Conservation (phyloP, 2,888 invertebrate genomes). For the Ariolimax columbianus region DNA sequence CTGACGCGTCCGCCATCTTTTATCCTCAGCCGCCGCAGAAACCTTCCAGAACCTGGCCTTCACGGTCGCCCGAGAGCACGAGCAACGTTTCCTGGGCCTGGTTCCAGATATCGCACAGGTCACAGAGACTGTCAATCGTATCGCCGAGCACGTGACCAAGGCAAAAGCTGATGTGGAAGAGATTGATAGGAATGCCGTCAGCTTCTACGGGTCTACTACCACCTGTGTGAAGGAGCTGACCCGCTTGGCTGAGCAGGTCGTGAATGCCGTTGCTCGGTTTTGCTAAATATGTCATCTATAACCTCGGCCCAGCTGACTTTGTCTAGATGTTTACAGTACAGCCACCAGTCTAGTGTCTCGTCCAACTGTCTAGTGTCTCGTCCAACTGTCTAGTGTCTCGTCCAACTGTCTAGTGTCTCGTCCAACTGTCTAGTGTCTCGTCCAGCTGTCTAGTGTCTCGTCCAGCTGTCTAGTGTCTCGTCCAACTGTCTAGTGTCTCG, state of each 20-base stretch:
- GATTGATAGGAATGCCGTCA: neutral
- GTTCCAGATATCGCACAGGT: neutral
- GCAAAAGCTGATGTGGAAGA: neutral
- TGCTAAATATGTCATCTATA: too few species aligned
- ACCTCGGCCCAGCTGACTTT: too few species aligned
- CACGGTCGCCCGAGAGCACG: neutral
- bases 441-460: too few species aligned
- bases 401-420: too few species aligned
- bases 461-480: too few species aligned
- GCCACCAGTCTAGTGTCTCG: too few species aligned
- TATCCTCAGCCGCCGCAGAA: neutral
- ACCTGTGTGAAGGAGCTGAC: neutral
- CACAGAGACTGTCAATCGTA: neutral
- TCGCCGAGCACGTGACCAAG: neutral
- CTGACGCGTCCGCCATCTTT: neutral
- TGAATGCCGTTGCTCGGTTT: neutral
- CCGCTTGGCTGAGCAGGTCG: neutral
- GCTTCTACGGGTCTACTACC: neutral
- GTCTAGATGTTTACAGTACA: too few species aligned
- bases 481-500: too few species aligned
- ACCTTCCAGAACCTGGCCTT: neutral
- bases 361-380: too few species aligned
- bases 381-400: too few species aligned
- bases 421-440: too few species aligned
- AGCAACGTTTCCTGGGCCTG: neutral